A percentile compares a stretch with the other conserved stretches of the same genome.
Evolutionary conservation across 2,888 invertebrate species (phyloP).

Genomic region (Conus canariensis): DNA sequence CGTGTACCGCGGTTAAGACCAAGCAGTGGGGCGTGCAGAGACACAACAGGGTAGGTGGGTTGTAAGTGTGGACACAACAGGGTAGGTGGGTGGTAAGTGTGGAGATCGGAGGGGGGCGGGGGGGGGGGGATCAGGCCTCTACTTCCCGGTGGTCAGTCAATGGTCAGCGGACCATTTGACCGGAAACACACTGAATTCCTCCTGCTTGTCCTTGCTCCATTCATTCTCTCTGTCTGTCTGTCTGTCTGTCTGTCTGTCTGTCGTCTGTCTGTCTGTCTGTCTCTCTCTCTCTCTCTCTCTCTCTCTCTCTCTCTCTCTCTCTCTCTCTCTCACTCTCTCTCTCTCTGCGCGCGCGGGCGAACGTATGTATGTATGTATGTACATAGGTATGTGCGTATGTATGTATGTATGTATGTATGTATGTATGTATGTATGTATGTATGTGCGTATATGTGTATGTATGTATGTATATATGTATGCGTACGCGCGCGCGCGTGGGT

Average conservation of each 20-base stretch:
- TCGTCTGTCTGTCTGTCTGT: neutral
- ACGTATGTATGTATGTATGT: neutral
- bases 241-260: neutral
- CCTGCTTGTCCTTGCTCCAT: too few relatives aligned
- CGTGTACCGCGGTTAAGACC: neutral
- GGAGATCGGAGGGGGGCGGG: neutral
- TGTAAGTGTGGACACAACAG: neutral
- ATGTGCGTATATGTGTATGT: neutral
- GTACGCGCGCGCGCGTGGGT: too few relatives aligned
- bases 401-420: neutral
- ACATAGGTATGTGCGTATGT: neutral
- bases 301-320: too few relatives aligned
- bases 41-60: neutral
- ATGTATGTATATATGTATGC: neutral
- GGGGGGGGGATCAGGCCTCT: neutral
- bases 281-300: too few relatives aligned
- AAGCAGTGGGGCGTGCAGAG: neutral
- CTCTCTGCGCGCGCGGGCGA: too few relatives aligned
- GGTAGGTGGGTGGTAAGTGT: neutral
- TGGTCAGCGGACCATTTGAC: neutral
- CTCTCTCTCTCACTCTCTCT: too few relatives aligned
- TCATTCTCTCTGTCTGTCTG: neutral
- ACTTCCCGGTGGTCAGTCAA: neutral
- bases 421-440: neutral
- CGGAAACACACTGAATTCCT: neutral